Evolutionary conservation across 2,797 vertebrate species (phyloP).

Genomic region (Bradypodion ventrale): DNA sequence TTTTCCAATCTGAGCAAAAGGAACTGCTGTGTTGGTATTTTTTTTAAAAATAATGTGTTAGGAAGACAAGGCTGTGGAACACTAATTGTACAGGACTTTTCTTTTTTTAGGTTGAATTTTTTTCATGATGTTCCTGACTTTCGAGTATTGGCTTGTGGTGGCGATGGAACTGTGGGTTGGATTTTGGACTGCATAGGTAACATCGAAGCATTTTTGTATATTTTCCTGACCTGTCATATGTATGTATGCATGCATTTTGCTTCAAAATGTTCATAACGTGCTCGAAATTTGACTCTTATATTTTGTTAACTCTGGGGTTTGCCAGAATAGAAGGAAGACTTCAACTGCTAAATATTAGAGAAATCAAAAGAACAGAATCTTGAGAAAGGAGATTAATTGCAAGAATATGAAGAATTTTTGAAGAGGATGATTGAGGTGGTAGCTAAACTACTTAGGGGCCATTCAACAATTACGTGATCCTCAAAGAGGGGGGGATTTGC

Average conservation of each 20-base stretch:
- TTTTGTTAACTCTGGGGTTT: neutral
- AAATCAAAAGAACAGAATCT: conserved; percentile 16
- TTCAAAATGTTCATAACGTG: neutral
- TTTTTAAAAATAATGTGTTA: neutral
- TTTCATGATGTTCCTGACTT: conserved; percentile 91
- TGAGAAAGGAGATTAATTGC: neutral
- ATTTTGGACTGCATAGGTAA: conserved; percentile 96
- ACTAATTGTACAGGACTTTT: conserved; percentile 33
- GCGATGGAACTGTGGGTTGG: conserved; percentile 94
- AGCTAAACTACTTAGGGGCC: conserved; percentile 25
- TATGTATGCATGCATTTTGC: neutral
- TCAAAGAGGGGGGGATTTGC: too few relatives aligned
- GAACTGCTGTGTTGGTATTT: conserved; percentile 12
- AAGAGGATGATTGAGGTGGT: neutral
- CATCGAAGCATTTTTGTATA: conserved; percentile 35
- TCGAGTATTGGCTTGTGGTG: conserved; percentile 90
- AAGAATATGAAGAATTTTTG: neutral
- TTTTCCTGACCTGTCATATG: conserved; percentile 11
- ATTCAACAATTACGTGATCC: too few relatives aligned
- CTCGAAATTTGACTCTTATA: neutral
- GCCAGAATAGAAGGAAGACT: neutral
- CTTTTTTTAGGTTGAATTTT: conserved; percentile 89
- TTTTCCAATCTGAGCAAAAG: neutral
- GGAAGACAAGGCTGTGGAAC: neutral
- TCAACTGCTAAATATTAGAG: neutral